Evolutionary conservation across 2,113 vertebrate genomes (phyloP).

Genomic region (Brachyhypopomus gauderio): DNA sequence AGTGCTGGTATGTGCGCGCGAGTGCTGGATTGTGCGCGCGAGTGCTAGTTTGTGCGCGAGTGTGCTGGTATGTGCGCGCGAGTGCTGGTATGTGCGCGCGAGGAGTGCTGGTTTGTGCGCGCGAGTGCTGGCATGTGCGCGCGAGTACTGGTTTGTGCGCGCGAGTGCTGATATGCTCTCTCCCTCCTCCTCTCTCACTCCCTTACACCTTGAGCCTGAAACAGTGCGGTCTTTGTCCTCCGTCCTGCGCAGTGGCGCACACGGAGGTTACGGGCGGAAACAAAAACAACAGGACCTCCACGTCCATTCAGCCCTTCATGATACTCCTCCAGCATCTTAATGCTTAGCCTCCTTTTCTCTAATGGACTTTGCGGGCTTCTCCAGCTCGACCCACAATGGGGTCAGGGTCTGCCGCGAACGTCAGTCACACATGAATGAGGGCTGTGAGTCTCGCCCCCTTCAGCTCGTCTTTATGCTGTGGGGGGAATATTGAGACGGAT

Average conservation of each 20-base stretch:
- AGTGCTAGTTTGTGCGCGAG: too few species aligned
- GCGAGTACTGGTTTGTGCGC: slow-evolving; percentile 24
- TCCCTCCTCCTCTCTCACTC: slow-evolving; percentile 40
- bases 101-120: too few species aligned
- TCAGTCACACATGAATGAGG: slow-evolving; percentile 65
- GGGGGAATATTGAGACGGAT: slow-evolving; percentile 56
- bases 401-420: slow-evolving; percentile 59
- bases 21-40: too few species aligned
- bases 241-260: slow-evolving; percentile 43
- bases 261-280: slow-evolving; percentile 59
- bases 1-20: slow-evolving; percentile 36
- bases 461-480: slow-evolving; percentile 39
- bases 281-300: slow-evolving; percentile 62
- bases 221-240: slow-evolving; percentile 69
- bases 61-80: too few species aligned
- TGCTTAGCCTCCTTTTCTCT: slow-evolving; percentile 59
- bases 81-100: slow-evolving; percentile 30
- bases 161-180: too few species aligned
- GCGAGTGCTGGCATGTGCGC: slow-evolving; percentile 17
- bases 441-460: slow-evolving; percentile 53
- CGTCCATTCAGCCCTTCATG: slow-evolving; percentile 57
- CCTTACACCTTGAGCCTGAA: slow-evolving; percentile 60
- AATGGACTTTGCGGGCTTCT: slow-evolving; percentile 61
- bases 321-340: slow-evolving; percentile 63
- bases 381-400: slow-evolving; percentile 57